Evolutionary conservation across 2,888 invertebrate genomes (phyloP).

Genomic region (Netelia inedita): DNA sequence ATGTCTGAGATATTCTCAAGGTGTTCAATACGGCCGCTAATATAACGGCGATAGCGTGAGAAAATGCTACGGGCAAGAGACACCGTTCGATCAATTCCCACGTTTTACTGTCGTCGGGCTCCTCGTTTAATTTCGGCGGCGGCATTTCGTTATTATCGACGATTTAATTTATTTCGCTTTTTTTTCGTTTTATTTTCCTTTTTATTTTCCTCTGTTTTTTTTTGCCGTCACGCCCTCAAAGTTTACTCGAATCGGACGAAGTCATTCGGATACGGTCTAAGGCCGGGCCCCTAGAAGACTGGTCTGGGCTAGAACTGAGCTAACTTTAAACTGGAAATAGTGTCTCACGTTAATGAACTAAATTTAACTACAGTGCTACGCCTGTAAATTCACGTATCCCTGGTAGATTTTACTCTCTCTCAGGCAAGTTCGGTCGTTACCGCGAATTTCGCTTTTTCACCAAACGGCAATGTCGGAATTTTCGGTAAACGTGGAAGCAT

Average conservation of each 20-base stretch:
- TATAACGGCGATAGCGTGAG: constrained; percentile 92
- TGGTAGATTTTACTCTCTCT: constrained; percentile 72
- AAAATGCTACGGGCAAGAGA: constrained; percentile 91
- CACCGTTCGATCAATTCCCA: constrained; percentile 91
- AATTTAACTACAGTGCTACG: constrained; percentile 82
- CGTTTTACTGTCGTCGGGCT: constrained; percentile 83
- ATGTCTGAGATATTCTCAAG: constrained; percentile 91
- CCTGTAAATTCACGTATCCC: constrained; percentile 77
- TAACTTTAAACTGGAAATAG: constrained; percentile 84
- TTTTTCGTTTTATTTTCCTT: constrained; percentile 6
- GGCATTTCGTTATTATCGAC: constrained; percentile 75
- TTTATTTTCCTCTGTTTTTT: constrained; percentile 38
- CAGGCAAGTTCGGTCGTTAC: constrained; percentile 18
- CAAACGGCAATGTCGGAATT: constrained; percentile 1
- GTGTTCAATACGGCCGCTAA: constrained; percentile 90
- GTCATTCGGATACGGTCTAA: constrained; percentile 67
- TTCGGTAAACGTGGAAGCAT: neutral
- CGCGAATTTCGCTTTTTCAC: constrained; percentile 46
- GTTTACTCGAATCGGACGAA: constrained; percentile 62
- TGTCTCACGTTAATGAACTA: constrained; percentile 82
- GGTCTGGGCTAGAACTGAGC: constrained; percentile 81
- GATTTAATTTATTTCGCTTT: constrained; percentile 50
- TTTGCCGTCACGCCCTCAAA: constrained; percentile 38
- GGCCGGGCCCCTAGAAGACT: constrained; percentile 71
- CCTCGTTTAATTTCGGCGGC: constrained; percentile 77